Conservation (phyloP, 2,888 invertebrate species). For the Prenolepis imparis region DNA sequence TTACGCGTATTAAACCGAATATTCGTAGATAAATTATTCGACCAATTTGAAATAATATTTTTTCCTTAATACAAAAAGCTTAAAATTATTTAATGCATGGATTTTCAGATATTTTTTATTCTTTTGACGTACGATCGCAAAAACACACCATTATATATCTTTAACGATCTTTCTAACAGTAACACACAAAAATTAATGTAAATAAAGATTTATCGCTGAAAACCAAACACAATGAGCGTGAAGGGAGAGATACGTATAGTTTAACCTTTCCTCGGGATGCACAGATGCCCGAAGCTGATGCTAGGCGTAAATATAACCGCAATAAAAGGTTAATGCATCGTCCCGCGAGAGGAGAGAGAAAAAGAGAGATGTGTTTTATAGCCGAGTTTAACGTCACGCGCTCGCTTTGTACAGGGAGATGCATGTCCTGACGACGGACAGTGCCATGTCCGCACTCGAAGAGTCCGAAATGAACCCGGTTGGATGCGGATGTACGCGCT, state of each 20-base stretch:
- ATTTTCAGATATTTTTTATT: not conserved
- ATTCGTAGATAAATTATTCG: too few species aligned
- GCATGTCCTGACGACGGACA: not conserved
- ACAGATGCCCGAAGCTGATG: slow-evolving; percentile 9
- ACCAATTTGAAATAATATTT: not conserved
- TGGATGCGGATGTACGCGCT: slow-evolving; percentile 37
- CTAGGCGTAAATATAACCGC: slow-evolving; percentile 68
- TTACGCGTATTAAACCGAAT: not conserved
- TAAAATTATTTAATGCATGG: not conserved
- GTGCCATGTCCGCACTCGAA: not conserved
- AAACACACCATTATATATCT: not conserved
- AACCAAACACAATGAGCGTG: slow-evolving; percentile 24
- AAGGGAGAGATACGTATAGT: slow-evolving; percentile 2
- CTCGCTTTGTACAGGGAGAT: slow-evolving; percentile 12
- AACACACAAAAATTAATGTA: not conserved
- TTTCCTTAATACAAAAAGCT: not conserved
- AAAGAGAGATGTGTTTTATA: slow-evolving; percentile 62
- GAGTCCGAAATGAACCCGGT: slow-evolving; percentile 40
- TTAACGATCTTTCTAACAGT: not conserved
- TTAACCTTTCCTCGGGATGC: slow-evolving; percentile 26
- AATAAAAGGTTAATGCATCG: slow-evolving; percentile 72
- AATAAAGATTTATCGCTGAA: slow-evolving; percentile 41
- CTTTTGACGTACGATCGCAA: not conserved
- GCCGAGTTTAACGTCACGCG: slow-evolving; percentile 65
- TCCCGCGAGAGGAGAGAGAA: slow-evolving; percentile 50